A percentile compares a stretch with the other conserved stretches of the same genome.
Conservation (phyloP, 2,888 invertebrate species). For the Drosophila silvestris region DNA sequence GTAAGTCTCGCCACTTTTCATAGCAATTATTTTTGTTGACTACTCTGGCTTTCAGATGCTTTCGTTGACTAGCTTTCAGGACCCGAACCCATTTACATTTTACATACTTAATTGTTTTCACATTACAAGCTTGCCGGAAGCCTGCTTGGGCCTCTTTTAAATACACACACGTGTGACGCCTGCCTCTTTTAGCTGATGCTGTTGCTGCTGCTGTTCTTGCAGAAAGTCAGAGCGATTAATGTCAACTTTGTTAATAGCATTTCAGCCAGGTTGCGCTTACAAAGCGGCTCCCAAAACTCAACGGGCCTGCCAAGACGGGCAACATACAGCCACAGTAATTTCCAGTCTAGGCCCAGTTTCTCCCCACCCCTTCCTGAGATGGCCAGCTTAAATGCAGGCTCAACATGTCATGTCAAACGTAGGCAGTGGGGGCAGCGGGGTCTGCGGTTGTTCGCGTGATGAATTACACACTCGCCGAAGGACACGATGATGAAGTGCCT, state of each 20-base stretch:
- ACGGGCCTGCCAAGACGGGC: conserved; percentile 30
- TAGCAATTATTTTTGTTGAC: conserved; percentile 1
- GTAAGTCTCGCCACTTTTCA: conserved; percentile 11
- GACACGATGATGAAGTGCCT: conserved; percentile 81
- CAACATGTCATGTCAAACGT: conserved; percentile 74
- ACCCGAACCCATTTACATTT: conserved; percentile 62
- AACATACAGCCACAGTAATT: conserved; percentile 47
- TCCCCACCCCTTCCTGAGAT: background rate
- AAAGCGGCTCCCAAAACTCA: conserved; percentile 57
- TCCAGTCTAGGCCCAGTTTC: conserved; percentile 28
- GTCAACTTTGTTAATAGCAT: conserved; percentile 81
- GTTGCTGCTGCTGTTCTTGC: background rate
- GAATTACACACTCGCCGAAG: conserved; percentile 81
- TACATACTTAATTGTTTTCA: conserved; percentile 76
- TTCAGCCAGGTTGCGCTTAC: conserved; percentile 63
- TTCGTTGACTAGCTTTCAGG: conserved; percentile 1
- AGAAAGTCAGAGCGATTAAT: conserved; percentile 76
- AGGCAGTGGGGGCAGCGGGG: background rate
- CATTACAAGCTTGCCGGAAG: conserved; percentile 57
- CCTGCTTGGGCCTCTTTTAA: conserved; percentile 38
- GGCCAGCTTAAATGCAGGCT: conserved; percentile 70
- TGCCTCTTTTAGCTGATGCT: background rate
- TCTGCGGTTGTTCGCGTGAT: conserved; percentile 81
- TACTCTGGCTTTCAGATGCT: background rate
- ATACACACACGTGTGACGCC: conserved; percentile 29